Base-by-base conservation (phyloP, 2,888 invertebrate species). In the Dryobota labecula region DNA sequence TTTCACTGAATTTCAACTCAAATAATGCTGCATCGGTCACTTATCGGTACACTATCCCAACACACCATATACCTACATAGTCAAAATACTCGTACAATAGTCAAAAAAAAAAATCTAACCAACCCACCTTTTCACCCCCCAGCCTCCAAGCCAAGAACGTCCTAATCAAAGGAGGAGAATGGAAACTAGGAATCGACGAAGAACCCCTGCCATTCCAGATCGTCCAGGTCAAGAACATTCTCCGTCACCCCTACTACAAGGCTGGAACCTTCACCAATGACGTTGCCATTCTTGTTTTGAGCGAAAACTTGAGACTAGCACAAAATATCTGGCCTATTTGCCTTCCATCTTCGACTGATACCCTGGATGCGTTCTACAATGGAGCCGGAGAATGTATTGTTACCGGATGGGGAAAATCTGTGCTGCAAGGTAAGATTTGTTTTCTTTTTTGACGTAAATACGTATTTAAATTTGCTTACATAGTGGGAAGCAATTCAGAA, bases 321-420 rank as follows among this genome's bases (percentile, higher is more conserved):
- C 96, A 97, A 78, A 98, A 98, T 84, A 97, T 98, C 64, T 97
- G 97, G 84, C 97, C 97, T 0, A 97, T 98, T 54, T 98, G 98
- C 87, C 92, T 98, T 57, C 97, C 97, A 0, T 90, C 94, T 8
- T 84, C 91, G 0, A 85, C 87, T 24, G 94, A 95, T 4, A 95
- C 95, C 0, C 87, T 96, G 64, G 97, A 97, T 76, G 96, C 97
- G 0, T 96, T 96, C 72, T 97, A 97, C 73, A 96, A 96, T 43
- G 94, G 95, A 0, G 96, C 94, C 63, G 97, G 96, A 47, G 97
- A 97, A 64, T 98, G 98, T 82, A 97, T 98, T 9, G 97, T 97
- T 0, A 98, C 98, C 65, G 98, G 98, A 62, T 98, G 98, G 98
- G 98, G 98, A 83, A 98, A 98, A 90, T 96, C 96, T 80, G 97